Conservation (phyloP, 1,140 invertebrate species). For the Anadara kagoshimensis region DNA sequence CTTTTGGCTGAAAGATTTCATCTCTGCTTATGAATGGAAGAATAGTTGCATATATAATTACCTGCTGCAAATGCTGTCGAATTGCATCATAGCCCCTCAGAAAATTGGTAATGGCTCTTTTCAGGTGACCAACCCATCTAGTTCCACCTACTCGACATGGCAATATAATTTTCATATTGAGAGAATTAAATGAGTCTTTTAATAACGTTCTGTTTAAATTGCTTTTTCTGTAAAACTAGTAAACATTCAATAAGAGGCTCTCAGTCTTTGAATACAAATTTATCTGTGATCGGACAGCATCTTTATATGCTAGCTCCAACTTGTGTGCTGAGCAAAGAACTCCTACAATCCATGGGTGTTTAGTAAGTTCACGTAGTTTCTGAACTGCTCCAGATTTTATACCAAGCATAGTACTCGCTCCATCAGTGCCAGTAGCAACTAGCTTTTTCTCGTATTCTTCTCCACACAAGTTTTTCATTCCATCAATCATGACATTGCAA, state of each 20-base stretch:
- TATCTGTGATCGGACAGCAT: slow-evolving; percentile 4
- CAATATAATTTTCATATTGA: slow-evolving; percentile 3
- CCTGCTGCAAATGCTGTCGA: slow-evolving; percentile 10
- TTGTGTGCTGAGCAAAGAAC: slow-evolving; percentile 25
- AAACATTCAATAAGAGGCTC: slow-evolving; percentile 1
- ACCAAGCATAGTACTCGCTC: slow-evolving; percentile 27
- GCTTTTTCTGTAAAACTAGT: slow-evolving; percentile 34
- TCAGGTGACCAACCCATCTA: slow-evolving; percentile 11
- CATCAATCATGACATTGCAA: slow-evolving; percentile 1
- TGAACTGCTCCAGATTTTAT: slow-evolving; percentile 27
- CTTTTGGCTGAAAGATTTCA: no score
- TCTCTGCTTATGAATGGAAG: no score
- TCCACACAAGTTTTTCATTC: neutral
- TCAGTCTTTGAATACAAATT: slow-evolving; percentile 18
- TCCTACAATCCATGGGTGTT: slow-evolving; percentile 20
- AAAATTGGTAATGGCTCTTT: slow-evolving; percentile 7
- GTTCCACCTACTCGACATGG: slow-evolving; percentile 13
- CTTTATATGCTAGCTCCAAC: slow-evolving; percentile 28
- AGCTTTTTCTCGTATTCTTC: slow-evolving; percentile 22
- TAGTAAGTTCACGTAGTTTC: neutral
- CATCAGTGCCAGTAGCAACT: slow-evolving; percentile 23
- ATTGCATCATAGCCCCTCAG: slow-evolving; percentile 17
- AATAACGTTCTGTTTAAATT: slow-evolving; percentile 3
- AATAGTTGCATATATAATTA: neutral
- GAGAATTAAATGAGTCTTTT: slow-evolving; percentile 8